A percentile compares a stretch with the other conserved stretches of the same genome.
phyloP scores from a whole-genome alignment of 2,888 invertebrate species.

The Pristionchus maxplancki region DNA sequence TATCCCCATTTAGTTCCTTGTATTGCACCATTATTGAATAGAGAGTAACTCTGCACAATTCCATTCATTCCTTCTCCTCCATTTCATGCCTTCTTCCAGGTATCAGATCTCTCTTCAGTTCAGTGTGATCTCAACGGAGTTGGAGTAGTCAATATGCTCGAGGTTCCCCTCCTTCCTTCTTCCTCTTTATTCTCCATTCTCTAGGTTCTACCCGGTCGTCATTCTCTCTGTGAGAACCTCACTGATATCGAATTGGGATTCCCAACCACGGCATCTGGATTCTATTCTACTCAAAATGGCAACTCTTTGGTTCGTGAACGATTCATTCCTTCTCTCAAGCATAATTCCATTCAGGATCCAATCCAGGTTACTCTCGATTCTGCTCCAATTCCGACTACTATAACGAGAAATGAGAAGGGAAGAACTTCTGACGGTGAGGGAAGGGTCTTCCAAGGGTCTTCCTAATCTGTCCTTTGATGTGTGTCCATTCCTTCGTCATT shows the following conservation, averaged over 20 bases:
- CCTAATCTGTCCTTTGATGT: too few relatives aligned
- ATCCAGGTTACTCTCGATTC: background rate
- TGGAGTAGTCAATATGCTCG: slow-evolving; percentile 28
- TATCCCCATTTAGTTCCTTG: background rate
- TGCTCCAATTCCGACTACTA: background rate
- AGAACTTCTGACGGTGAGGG: background rate
- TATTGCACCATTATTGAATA: background rate
- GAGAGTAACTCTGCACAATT: background rate
- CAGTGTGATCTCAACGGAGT: slow-evolving; percentile 36
- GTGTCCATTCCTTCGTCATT: too few relatives aligned
- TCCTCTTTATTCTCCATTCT: background rate
- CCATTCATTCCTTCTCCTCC: background rate
- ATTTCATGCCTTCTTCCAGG: background rate
- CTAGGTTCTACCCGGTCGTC: slow-evolving; percentile 46
- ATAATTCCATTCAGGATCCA: background rate
- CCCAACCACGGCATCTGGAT: background rate
- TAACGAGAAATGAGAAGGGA: background rate
- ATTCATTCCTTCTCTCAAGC: too few relatives aligned
- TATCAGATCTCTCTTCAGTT: slow-evolving; percentile 2
- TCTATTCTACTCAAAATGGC: slow-evolving; percentile 1
- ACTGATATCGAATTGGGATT: slow-evolving; percentile 30
- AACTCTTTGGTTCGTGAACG: background rate
- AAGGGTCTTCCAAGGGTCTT: background rate
- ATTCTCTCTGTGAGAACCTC: slow-evolving; percentile 43
- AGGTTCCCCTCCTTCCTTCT: background rate